A percentile compares a stretch with the other conserved stretches of the same genome.
Evolutionary conservation across 2,797 vertebrate species (phyloP).

Genomic region (Okamejei kenojei): DNA sequence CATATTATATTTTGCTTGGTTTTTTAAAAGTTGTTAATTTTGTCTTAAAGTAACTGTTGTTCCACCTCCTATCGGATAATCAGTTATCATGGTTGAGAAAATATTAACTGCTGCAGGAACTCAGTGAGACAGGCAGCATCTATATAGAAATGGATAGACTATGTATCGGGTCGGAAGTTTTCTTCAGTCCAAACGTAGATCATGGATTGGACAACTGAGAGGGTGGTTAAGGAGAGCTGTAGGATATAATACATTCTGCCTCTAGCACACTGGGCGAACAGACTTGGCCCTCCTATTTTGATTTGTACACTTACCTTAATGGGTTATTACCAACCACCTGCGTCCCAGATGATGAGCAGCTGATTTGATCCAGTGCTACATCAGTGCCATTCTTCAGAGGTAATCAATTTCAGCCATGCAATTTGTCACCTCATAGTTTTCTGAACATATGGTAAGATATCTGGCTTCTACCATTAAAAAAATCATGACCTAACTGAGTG

Average conservation of each 20-base stretch:
- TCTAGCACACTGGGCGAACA: neutral
- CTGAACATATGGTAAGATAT: neutral
- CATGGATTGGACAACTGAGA: neutral
- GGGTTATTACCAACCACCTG: neutral
- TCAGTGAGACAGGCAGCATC: no score
- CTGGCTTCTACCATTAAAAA: neutral
- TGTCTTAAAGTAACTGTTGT: neutral
- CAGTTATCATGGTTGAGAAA: neutral
- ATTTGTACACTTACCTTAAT: neutral
- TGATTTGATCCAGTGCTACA: neutral
- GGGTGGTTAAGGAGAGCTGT: neutral
- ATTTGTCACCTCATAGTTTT: neutral
- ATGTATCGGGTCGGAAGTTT: no score
- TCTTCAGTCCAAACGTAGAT: neutral
- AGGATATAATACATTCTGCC: no score
- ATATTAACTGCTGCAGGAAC: no score
- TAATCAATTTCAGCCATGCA: neutral
- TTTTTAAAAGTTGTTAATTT: neutral
- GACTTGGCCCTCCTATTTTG: neutral
- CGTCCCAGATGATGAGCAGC: neutral
- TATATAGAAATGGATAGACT: no score
- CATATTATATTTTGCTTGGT: neutral
- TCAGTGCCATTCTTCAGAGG: neutral
- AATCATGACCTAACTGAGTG: neutral
- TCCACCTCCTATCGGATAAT: neutral